Percentiles rank a stretch among this genome's conserved stretches.
Conservation (phyloP, 2,113 vertebrate genomes). For the Leucoraja erinaceus region DNA sequence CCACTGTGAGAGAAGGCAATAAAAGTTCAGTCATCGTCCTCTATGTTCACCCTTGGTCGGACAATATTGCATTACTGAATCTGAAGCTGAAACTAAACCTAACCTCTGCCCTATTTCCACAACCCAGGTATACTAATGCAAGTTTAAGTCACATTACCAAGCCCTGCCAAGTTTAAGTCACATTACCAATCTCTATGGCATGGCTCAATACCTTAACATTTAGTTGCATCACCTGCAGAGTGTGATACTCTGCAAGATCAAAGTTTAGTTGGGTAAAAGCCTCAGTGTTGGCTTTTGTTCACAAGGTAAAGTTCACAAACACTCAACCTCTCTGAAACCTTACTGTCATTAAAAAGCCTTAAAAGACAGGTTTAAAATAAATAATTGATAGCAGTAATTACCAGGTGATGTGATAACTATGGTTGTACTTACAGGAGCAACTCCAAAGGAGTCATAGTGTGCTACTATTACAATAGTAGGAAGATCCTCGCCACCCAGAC, state of each 20-base stretch:
- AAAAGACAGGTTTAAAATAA: background rate
- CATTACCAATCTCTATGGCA: background rate
- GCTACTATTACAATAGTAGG: constrained; percentile 92
- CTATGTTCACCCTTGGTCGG: no score
- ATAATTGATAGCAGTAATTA: background rate
- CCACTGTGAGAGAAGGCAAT: no score
- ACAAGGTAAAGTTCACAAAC: background rate
- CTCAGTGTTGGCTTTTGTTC: background rate
- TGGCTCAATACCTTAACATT: background rate
- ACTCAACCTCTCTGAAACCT: background rate
- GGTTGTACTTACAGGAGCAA: constrained; percentile 74
- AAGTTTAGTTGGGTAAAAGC: background rate
- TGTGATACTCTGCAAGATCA: background rate
- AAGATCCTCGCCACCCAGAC: constrained; percentile 89
- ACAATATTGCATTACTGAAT: background rate
- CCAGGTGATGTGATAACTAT: background rate
- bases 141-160: background rate
- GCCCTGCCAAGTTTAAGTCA: background rate
- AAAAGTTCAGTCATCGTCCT: no score
- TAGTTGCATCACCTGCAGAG: background rate
- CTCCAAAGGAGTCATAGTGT: constrained; percentile 92
- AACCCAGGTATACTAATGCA: background rate
- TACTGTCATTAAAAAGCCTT: background rate
- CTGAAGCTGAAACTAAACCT: background rate
- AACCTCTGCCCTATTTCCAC: background rate